phyloP scores from a whole-genome alignment of 2,888 invertebrate genomes.

The Oithona nana region DNA sequence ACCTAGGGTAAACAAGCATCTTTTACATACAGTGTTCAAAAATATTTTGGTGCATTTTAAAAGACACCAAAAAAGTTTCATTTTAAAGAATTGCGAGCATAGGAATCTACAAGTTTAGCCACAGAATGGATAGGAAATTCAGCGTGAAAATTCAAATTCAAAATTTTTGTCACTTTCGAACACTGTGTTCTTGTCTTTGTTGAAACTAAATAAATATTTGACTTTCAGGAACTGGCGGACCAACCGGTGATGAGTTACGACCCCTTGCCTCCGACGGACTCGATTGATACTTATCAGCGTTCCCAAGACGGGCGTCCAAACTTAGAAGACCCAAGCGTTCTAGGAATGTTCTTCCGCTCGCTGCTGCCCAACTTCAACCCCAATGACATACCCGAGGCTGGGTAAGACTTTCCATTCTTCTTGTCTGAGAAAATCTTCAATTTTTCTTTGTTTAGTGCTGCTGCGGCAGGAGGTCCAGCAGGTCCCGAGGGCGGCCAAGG shows the following conservation, averaged over 20 bases:
- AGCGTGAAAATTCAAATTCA: neutral
- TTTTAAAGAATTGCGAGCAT: too few relatives aligned
- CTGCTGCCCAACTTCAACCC: slow-evolving; percentile 46
- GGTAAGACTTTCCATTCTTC: slow-evolving; percentile 9
- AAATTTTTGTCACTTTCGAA: too few relatives aligned
- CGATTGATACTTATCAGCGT: slow-evolving; percentile 8
- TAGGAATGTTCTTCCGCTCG: slow-evolving; percentile 47
- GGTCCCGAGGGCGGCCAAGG: slow-evolving; percentile 28
- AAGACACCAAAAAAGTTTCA: too few relatives aligned
- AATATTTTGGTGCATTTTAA: neutral
- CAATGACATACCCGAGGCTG: slow-evolving; percentile 21
- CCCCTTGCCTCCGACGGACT: slow-evolving; percentile 11
- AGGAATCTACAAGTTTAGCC: too few relatives aligned
- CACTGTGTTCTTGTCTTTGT: neutral
- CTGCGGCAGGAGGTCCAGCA: slow-evolving; percentile 25
- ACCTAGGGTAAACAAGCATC: slow-evolving; percentile 37
- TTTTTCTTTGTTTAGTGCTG: slow-evolving; percentile 19
- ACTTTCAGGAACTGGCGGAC: slow-evolving; percentile 19
- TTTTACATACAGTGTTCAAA: neutral
- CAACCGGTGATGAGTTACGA: slow-evolving; percentile 19
- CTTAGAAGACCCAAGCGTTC: slow-evolving; percentile 23
- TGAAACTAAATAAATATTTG: too few relatives aligned
- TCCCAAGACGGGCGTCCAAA: neutral
- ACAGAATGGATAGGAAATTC: too few relatives aligned
- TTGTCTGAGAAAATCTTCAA: neutral